phyloP scores from a whole-genome alignment of 2,888 invertebrate species.

The Meandrusa payeni region DNA sequence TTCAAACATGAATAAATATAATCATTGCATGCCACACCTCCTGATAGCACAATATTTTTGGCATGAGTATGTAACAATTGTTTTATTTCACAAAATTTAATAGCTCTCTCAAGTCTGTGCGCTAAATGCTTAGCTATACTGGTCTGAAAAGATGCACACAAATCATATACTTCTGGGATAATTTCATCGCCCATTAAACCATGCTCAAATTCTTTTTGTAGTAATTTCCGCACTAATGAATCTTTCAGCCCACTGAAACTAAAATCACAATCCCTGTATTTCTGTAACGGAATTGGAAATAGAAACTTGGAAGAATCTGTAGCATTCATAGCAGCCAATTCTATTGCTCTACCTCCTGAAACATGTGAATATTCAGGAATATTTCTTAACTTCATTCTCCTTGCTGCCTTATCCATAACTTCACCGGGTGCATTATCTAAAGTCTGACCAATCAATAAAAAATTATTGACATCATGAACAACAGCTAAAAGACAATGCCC shows the following conservation, averaged over 20 bases:
- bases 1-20: slow-evolving; percentile 87
- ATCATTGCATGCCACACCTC: slow-evolving; percentile 97
- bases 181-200: slow-evolving; percentile 83
- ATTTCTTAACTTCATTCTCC: slow-evolving; percentile 90
- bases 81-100: slow-evolving; percentile 84
- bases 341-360: slow-evolving; percentile 93
- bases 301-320: slow-evolving; percentile 83
- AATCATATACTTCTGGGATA: slow-evolving; percentile 87
- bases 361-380: slow-evolving; percentile 86
- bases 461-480: slow-evolving; percentile 86
- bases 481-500: slow-evolving; percentile 93
- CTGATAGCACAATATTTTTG: slow-evolving; percentile 90
- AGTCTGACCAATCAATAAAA: slow-evolving; percentile 88
- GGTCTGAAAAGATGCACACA: slow-evolving; percentile 93
- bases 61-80: slow-evolving; percentile 77
- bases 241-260: slow-evolving; percentile 93
- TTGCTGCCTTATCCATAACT: slow-evolving; percentile 94
- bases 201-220: slow-evolving; percentile 80
- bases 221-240: slow-evolving; percentile 76
- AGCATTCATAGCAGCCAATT: slow-evolving; percentile 86
- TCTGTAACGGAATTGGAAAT: slow-evolving; percentile 84
- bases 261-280: slow-evolving; percentile 90
- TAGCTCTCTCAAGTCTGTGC: slow-evolving; percentile 90
- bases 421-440: slow-evolving; percentile 96
- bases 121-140: slow-evolving; percentile 89